These are phyloP conservation scores for Brachynemurus nebulosus DNA, from an alignment of 2,888 invertebrate genomes.

Conservation along the genomic window DNA sequence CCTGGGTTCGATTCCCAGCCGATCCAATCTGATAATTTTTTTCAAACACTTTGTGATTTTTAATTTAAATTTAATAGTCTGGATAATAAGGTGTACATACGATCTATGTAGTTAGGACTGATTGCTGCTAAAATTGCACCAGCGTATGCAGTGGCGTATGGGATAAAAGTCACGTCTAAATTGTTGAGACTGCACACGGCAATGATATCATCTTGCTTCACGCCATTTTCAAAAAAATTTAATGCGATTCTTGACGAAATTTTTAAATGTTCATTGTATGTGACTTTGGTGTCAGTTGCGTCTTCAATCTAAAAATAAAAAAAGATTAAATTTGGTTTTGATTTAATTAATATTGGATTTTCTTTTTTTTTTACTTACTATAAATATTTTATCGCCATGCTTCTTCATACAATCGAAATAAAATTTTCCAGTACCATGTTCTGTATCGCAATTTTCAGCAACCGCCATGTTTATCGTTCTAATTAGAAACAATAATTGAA, in stretches of 20 bases:
- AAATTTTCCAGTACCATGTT: background rate
- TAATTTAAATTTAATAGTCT: background rate
- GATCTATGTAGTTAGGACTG: background rate
- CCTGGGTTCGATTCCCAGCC: too few species aligned
- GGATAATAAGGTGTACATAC: background rate
- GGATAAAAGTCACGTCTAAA: background rate
- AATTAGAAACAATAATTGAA: too few species aligned
- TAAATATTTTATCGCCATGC: background rate
- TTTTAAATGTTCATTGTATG: background rate
- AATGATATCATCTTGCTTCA: background rate
- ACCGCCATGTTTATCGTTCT: too few species aligned
- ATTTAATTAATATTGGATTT: background rate
- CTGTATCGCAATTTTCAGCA: too few species aligned
- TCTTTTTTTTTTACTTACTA: background rate
- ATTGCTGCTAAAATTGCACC: background rate
- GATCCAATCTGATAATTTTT: too few species aligned
- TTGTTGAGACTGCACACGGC: background rate
- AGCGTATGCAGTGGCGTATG: background rate
- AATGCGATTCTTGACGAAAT: background rate
- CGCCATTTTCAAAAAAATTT: background rate
- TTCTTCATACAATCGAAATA: background rate
- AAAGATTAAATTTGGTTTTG: background rate
- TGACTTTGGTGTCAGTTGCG: background rate
- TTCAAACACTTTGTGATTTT: too few species aligned
- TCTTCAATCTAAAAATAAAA: background rate